Evolutionary conservation across 2,113 vertebrate genomes (phyloP).

Genomic region (Addax nasomaculatus): DNA sequence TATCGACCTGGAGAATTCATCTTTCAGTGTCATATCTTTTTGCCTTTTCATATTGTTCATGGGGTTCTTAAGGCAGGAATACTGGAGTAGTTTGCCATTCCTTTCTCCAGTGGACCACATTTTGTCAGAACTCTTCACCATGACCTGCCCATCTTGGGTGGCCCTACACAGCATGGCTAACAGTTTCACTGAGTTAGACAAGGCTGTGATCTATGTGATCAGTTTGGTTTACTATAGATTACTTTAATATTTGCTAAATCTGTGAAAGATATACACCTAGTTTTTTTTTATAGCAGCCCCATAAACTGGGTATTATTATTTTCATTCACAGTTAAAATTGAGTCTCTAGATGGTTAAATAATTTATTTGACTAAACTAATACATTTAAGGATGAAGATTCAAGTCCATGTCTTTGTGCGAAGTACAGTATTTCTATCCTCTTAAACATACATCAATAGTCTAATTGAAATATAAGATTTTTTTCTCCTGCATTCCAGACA

Average conservation of each 20-base stretch:
- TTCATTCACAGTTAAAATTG: not conserved
- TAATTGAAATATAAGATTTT: not conserved
- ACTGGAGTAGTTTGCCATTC: not conserved
- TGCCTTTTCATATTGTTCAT: not conserved
- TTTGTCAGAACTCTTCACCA: not conserved
- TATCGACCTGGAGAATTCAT: not conserved
- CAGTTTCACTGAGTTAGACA: not conserved
- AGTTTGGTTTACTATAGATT: not conserved
- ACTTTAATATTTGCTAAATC: not conserved
- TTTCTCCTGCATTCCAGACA: no score
- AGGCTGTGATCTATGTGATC: not conserved
- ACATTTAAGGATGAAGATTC: not conserved
- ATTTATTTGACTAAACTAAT: not conserved
- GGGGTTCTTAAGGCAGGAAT: not conserved
- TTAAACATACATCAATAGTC: not conserved
- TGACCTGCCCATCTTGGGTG: fast-evolving
- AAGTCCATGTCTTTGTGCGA: not conserved
- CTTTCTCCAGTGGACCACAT: not conserved
- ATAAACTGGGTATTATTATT: not conserved
- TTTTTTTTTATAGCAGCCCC: not conserved
- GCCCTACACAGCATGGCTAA: not conserved
- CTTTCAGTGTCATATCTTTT: not conserved
- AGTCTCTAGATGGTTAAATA: not conserved
- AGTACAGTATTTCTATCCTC: not conserved
- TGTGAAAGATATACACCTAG: not conserved